A percentile compares a stretch with the other conserved stretches of the same genome.
These are phyloP conservation scores for Siphonodentalium dalli DNA, from an alignment of 2,888 invertebrate genomes.

Conservation along the genomic window DNA sequence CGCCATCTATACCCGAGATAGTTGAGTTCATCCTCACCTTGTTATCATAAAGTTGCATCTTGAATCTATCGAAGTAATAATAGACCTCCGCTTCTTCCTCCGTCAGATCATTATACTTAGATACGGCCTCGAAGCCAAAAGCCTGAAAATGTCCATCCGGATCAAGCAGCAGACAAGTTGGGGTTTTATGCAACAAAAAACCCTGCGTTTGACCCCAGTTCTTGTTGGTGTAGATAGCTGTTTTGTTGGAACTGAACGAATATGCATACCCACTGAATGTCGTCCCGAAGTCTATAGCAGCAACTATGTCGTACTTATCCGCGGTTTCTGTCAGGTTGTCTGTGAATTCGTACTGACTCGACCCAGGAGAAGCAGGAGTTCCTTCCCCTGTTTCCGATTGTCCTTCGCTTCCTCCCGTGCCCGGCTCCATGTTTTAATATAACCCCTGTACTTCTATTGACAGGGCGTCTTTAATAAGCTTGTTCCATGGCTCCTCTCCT, in stretches of 20 bases:
- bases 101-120: constrained; percentile 49
- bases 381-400: too few species aligned
- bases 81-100: constrained; percentile 51
- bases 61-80: constrained; percentile 54
- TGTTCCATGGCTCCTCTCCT: too few species aligned
- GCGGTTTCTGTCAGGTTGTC: constrained; percentile 22
- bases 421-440: too few species aligned
- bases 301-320: constrained; percentile 49
- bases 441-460: too few species aligned
- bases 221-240: constrained; percentile 52
- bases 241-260: constrained; percentile 47
- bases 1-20: too few species aligned
- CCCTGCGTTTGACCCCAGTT: constrained; percentile 60
- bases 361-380: too few species aligned
- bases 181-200: constrained; percentile 54
- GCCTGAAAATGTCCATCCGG: constrained; percentile 52
- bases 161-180: constrained; percentile 50
- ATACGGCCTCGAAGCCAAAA: constrained; percentile 56
- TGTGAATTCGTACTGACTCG: too few species aligned
- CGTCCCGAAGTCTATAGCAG: constrained; percentile 57
- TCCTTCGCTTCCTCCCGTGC: too few species aligned
- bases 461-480: too few species aligned
- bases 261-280: constrained; percentile 58
- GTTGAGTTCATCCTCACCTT: too few species aligned
- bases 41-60: constrained; percentile 57